phyloP scores from a whole-genome alignment of 2,888 invertebrate species.

The Dryococelus australis region DNA sequence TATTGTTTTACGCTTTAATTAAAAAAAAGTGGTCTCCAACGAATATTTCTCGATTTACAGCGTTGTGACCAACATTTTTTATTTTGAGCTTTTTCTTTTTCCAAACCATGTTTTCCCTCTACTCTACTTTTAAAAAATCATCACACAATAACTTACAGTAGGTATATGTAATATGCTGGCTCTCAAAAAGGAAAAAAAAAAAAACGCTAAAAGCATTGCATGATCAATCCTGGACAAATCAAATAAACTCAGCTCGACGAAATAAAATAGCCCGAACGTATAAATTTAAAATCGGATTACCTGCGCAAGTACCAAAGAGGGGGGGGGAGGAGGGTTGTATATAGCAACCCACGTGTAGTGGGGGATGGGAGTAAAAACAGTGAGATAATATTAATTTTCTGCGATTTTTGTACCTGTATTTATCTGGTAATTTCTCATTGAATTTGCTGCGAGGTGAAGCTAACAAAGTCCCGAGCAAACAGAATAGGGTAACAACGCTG shows the following conservation, averaged over 20 bases:
- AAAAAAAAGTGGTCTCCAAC: neutral
- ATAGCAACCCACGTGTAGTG: neutral
- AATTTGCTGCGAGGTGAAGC: neutral
- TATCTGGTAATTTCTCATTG: slow-evolving; percentile 13
- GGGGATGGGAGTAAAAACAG: neutral
- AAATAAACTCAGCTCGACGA: slow-evolving; percentile 11
- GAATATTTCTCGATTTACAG: neutral
- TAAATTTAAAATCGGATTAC: slow-evolving; percentile 1
- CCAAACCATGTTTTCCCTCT: neutral
- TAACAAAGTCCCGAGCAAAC: neutral
- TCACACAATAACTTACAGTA: slow-evolving; percentile 1
- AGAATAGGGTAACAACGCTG: neutral
- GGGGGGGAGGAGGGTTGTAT: neutral
- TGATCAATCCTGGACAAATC: neutral
- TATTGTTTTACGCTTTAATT: neutral
- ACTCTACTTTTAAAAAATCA: neutral
- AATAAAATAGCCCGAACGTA: neutral
- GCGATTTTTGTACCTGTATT: neutral
- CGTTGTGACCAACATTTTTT: neutral
- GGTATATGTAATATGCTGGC: neutral
- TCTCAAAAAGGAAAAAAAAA: neutral
- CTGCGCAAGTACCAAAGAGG: neutral
- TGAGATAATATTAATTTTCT: slow-evolving; percentile 19
- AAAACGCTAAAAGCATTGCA: neutral
- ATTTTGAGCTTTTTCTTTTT: neutral